Base-by-base conservation (phyloP, 2,888 invertebrate genomes). In the Himalopsyche tibetana region DNA sequence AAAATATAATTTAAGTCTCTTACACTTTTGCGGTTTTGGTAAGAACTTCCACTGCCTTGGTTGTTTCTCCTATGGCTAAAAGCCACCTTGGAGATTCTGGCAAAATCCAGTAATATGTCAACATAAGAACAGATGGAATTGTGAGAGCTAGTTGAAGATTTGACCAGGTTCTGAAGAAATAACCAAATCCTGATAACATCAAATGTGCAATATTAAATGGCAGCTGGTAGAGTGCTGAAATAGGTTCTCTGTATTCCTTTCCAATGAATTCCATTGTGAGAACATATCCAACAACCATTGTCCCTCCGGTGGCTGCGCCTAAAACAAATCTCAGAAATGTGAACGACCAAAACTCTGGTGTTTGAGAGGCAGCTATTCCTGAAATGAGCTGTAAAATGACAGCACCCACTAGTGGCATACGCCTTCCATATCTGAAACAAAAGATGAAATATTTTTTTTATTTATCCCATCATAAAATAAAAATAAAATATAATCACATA, bases 1-100 rank as follows among this genome's bases (percentile, higher is more conserved):
- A 51, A 15, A 51, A 51, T 0, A 51, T 15, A 9, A 45, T 9
- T 9, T 45, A 45, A 51, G 15, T 4, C 4, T 51, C 88, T 89
- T 89, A 93, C 90, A 91, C 91, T 89, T 93, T 94, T 3, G 96
- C 96, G 17, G 95, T 96, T 88, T 92, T 93, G 90, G 95, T 94
- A 89, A 97, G 91, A 8, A 96, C 94, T 89, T 92, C 91, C 0
- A 95, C 91, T 0, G 97, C 95, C 84, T 94, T 93, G 12, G 95
- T 95, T 55, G 94, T 91, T 88, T 93, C 94, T 0, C 96, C 96
- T n/a, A 94, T 94, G 6, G 96, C 95, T 55, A 96, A 91, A 4
- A 97, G 93, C 97, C 97, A 97, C 89, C 97, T 94, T 1, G 97
- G 97, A 0, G 97, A 97, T 92, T 97, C 97, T 4, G 96, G 96